These are phyloP conservation scores for Neotragus pygmaeus DNA, from an alignment of 2,113 vertebrate species.

Conservation along the genomic window DNA sequence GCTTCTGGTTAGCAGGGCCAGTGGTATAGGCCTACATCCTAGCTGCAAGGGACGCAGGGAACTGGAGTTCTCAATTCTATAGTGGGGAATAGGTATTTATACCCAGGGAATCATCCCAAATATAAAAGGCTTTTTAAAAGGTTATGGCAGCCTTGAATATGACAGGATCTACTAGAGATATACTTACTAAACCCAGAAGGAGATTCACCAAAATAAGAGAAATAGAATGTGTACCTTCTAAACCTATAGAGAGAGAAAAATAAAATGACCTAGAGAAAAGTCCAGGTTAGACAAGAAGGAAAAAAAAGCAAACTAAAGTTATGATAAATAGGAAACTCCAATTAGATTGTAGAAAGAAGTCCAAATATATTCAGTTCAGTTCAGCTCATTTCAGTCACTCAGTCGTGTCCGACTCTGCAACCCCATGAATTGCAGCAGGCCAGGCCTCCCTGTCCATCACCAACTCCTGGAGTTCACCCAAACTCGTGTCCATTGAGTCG, in stretches of 20 bases:
- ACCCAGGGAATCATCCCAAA: not conserved
- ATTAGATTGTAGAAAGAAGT: not conserved
- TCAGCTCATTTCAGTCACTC: no score
- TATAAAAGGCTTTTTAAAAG: not conserved
- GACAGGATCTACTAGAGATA: not conserved
- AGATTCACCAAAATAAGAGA: not conserved
- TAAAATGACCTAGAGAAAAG: not conserved
- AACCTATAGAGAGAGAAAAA: not conserved
- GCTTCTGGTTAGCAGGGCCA: not conserved
- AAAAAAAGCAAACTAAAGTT: not conserved
- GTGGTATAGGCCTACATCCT: not conserved
- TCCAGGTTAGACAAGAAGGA: not conserved
- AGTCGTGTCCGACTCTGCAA: no score
- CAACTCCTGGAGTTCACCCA: no score
- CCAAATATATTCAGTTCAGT: not conserved
- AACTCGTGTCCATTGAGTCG: no score
- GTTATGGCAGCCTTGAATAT: not conserved
- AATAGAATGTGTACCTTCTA: not conserved
- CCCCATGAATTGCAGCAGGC: no score
- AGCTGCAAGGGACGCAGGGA: not conserved
- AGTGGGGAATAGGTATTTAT: not conserved
- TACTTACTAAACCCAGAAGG: not conserved
- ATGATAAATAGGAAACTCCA: not conserved
- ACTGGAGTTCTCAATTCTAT: not conserved
- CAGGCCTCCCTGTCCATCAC: no score